Evolutionary conservation across 2,113 vertebrate genomes (phyloP), one percentile per base, ranked within the genome.

Genomic region (Oreochromis aureus): DNA sequence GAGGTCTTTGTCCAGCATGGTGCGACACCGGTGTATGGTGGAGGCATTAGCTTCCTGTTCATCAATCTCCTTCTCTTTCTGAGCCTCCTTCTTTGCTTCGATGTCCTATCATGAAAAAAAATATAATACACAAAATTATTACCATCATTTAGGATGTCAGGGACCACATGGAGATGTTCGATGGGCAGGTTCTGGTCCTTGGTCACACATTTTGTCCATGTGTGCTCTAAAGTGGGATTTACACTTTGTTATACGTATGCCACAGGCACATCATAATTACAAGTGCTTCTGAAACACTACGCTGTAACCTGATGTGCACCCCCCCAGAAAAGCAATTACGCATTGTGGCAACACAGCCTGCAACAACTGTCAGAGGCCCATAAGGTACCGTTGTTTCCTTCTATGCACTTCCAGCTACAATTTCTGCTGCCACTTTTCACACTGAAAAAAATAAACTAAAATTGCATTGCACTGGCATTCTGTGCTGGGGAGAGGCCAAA

Each of bases 41-140:
- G 98, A 98, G 16, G 98, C 98, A 80, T 97, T 98, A 39, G 97
- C 99, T 95, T 99, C 98, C 91, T 99, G 99, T 83, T 99, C 99
- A 89, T 99, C 99, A 3, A 99, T 98, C 96, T 99, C 99, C 94
- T 99, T 99, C 93, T 99, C 99, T 84, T 99, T 99, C 94, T 99
- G 99, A 3, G 98, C 98, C 95, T 99, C 98, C 89, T 99, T 99
- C 95, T 99, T 99, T 19, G 98, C 98, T 95, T 99, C 99, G 44
- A 99, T 99, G 89, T 99, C 99, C 98, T 99, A 89, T 94, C 5
- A 83, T 36, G n/a, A 56, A 4, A 36, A 80, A 22, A n/a, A 61
- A n/a, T 5, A 69, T 41, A 41, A 69, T 22, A 41, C n/a, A 69
- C 63, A 24, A 15, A 11, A 44, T 41, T 69, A 39, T 39, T 39